Evolutionary conservation across 2,888 invertebrate species (phyloP).

Genomic region (Pyrocoelia pectoralis): DNA sequence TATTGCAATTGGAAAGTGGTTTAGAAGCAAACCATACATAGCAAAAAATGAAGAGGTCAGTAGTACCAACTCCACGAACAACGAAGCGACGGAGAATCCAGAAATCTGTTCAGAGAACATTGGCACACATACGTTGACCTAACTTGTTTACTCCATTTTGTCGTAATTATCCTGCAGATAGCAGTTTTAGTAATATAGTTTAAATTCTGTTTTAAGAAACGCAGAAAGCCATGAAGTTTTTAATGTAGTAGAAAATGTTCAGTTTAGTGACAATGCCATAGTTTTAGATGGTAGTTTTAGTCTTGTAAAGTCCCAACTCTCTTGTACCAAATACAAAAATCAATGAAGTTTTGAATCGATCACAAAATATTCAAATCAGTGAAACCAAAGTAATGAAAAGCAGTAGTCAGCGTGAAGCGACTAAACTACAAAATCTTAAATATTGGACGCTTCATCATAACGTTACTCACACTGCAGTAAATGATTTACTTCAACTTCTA

Average conservation of each 20-base stretch:
- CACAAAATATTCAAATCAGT: background rate
- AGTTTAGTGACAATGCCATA: background rate
- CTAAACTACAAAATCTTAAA: background rate
- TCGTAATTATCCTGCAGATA: background rate
- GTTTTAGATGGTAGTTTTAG: background rate
- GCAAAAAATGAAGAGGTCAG: constrained; percentile 3
- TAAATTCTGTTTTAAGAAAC: background rate
- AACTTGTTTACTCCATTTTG: constrained; percentile 1
- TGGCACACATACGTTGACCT: constrained; percentile 3
- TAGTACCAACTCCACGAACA: constrained; percentile 3
- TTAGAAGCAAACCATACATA: constrained; percentile 2
- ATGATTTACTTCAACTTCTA: background rate
- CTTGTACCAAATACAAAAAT: constrained; percentile 4
- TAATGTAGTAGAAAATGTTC: background rate
- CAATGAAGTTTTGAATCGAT: background rate
- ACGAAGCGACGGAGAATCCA: background rate
- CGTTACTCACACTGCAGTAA: constrained; percentile 1
- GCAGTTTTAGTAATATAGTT: constrained; percentile 4
- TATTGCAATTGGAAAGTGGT: constrained; percentile 1
- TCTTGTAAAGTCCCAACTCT: constrained; percentile 3
- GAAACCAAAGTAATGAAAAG: constrained; percentile 4
- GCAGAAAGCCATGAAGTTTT: background rate
- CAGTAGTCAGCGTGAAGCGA: too few relatives aligned
- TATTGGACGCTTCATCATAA: background rate
- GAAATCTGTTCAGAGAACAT: background rate